A percentile compares a stretch with the other conserved stretches of the same genome.
Conservation (phyloP, 1,140 invertebrate species). For the Drosophila lowei region DNA sequence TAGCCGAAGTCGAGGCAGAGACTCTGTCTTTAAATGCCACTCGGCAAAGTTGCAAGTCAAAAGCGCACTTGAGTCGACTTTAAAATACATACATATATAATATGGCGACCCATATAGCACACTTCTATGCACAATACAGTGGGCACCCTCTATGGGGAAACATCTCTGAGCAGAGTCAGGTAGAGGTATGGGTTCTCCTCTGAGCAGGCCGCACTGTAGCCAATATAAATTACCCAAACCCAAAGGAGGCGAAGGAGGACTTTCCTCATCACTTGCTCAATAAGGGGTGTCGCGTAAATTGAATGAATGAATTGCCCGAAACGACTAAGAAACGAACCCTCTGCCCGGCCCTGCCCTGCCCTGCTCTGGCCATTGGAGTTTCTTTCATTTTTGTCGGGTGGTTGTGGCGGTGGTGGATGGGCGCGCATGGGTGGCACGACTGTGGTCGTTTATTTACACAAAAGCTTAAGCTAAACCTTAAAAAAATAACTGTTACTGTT, state of each 20-base stretch:
- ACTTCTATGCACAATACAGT: constrained; percentile 28
- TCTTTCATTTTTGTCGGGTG: constrained; percentile 22
- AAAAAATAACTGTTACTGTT: constrained; percentile 81
- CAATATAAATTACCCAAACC: constrained; percentile 53
- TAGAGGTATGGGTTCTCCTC: background rate
- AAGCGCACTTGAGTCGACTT: constrained; percentile 78
- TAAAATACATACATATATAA: constrained; percentile 38
- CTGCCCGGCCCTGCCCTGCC: constrained; percentile 22
- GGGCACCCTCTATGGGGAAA: background rate
- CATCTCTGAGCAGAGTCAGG: background rate
- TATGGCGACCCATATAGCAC: constrained; percentile 43
- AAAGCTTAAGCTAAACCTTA: constrained; percentile 82
- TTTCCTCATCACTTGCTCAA: constrained; percentile 58
- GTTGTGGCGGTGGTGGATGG: constrained; percentile 43
- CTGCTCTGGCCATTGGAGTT: constrained; percentile 39
- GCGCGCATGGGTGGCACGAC: constrained; percentile 45
- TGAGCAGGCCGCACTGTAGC: constrained; percentile 18
- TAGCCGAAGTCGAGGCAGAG: constrained; percentile 5
- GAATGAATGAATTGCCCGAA: constrained; percentile 78
- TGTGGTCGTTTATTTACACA: constrained; percentile 82
- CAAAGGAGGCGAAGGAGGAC: constrained; percentile 19
- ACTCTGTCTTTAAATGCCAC: constrained; percentile 48
- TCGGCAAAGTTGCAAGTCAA: constrained; percentile 69
- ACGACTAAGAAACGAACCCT: constrained; percentile 22
- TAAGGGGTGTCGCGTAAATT: constrained; percentile 77